phyloP scores from a whole-genome alignment of 2,113 vertebrate genomes.

The Ahaetulla prasina region DNA sequence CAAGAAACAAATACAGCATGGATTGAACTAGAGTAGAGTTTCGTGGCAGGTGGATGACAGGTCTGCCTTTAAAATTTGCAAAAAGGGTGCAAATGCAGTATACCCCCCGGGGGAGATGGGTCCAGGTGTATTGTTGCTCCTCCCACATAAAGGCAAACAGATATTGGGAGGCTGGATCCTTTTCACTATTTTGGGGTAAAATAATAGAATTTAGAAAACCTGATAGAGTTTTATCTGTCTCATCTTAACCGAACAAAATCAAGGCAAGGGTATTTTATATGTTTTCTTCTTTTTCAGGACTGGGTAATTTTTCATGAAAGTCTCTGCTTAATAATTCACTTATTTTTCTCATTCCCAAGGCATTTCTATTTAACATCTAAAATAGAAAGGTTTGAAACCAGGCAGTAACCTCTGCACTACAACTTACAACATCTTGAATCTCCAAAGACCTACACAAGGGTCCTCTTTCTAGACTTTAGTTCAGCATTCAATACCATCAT shows the following conservation, averaged over 20 bases:
- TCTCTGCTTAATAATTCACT: neutral
- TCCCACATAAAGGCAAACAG: too few species aligned
- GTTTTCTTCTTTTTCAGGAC: neutral
- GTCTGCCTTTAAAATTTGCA: too few species aligned
- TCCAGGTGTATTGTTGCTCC: too few species aligned
- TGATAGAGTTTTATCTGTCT: neutral
- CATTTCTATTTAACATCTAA: neutral
- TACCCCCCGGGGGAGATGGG: too few species aligned
- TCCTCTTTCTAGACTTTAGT: too few species aligned
- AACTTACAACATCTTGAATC: too few species aligned
- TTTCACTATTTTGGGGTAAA: neutral
- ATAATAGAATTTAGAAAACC: neutral
- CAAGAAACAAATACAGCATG: neutral
- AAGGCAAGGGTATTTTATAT: neutral
- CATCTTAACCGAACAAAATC: neutral
- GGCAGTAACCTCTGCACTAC: neutral
- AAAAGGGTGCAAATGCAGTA: too few species aligned
- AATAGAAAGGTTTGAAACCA: neutral
- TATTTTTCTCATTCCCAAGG: neutral
- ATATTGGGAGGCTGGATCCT: neutral
- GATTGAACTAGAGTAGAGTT: too few species aligned
- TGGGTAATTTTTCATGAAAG: neutral
- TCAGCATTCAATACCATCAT: too few species aligned
- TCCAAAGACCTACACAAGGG: too few species aligned
- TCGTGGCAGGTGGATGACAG: too few species aligned